These are phyloP conservation scores for Mesochorus sp. DNA, from an alignment of 2,888 invertebrate genomes.

Conservation along the genomic window DNA sequence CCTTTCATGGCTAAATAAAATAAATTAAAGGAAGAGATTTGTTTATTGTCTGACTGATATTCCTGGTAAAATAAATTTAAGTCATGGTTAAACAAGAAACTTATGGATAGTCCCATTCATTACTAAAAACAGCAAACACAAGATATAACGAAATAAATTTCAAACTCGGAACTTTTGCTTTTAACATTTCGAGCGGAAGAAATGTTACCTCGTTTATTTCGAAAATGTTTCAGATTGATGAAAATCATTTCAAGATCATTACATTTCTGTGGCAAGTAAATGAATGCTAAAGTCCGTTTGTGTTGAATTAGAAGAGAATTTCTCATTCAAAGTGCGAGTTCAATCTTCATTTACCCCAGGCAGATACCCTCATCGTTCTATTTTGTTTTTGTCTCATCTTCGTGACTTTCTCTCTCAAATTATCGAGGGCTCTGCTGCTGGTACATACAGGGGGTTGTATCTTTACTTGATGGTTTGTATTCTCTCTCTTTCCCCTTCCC, in stretches of 20 bases:
- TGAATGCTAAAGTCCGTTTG: no score
- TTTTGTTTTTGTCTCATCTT: constrained; percentile 33
- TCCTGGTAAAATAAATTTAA: no score
- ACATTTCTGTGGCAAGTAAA: background rate
- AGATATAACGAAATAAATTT: no score
- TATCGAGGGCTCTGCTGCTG: constrained; percentile 24
- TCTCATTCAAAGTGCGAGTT: background rate
- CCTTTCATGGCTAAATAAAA: no score
- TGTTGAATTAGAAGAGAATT: background rate
- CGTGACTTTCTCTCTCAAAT: constrained; percentile 31
- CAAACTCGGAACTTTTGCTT: no score
- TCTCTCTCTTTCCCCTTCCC: constrained; percentile 20
- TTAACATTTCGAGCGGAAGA: no score
- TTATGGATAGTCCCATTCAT: no score
- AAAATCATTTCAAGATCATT: background rate
- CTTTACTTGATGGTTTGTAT: background rate
- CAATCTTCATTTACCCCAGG: background rate
- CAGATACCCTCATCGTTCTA: constrained; percentile 20
- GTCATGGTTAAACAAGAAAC: no score
- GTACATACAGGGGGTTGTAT: constrained; percentile 3
- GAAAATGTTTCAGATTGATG: background rate
- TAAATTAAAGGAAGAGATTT: no score
- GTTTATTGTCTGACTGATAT: no score
- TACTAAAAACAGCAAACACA: no score
- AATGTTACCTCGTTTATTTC: no score